Percentiles rank a stretch among this genome's conserved stretches.
These are phyloP conservation scores for Anguilla rostrata DNA, from an alignment of 2,113 vertebrate species.

Conservation along the genomic window DNA sequence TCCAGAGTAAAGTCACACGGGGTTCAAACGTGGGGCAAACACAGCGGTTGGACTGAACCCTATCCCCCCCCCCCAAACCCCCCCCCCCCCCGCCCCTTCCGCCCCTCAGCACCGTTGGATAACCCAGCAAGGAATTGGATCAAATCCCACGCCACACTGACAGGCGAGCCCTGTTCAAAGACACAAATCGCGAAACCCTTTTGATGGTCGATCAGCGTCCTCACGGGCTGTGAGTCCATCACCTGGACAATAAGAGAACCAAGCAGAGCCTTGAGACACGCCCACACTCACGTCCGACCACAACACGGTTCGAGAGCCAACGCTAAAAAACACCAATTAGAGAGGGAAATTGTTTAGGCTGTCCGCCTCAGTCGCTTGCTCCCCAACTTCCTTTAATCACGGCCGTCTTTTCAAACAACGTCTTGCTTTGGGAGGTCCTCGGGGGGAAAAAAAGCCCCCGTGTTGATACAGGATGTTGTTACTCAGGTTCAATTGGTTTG, in stretches of 20 bases:
- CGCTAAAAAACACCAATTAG: background rate
- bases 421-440: background rate
- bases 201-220: background rate
- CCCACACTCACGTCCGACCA: background rate
- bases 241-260: background rate
- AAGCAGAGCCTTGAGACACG: background rate
- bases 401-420: background rate
- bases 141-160: background rate
- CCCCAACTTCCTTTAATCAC: background rate
- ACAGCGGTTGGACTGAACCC: background rate
- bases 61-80: too few species aligned
- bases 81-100: background rate
- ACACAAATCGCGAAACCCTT: background rate
- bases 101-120: background rate
- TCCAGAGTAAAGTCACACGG: too few species aligned
- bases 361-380: background rate
- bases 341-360: background rate
- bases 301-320: background rate
- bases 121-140: background rate
- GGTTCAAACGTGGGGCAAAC: too few species aligned
- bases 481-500: conserved; percentile 68
- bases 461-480: conserved; percentile 64
- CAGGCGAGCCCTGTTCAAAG: background rate
- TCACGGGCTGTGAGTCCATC: background rate
- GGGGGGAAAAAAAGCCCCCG: conserved; percentile 28